Base-by-base conservation (phyloP, 2,888 invertebrate genomes). In the Coleophora flavipennella region DNA sequence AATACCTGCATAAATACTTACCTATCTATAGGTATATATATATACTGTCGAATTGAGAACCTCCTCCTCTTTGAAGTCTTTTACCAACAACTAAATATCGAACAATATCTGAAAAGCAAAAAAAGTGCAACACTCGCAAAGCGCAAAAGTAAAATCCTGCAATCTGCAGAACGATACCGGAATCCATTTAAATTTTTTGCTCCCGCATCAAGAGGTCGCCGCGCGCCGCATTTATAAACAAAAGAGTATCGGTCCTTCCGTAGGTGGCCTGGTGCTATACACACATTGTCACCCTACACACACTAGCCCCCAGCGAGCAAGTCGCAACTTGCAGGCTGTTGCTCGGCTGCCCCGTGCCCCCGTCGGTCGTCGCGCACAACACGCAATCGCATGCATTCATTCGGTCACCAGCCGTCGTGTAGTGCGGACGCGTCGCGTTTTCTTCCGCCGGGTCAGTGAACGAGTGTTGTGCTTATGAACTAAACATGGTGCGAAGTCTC, bases 401-500 rank as follows among this genome's bases (percentile, higher is more conserved):
- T 80, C 79, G 77, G 67, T 62, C 69, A 71, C 67, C 68, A 59
- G 59, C 64, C 68, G 69, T 53, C 62, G 66, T 43, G 47, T 52
- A 45, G 67, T 49, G 67, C 62, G 73, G 56, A 64, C 68, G 79
- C 68, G 60, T 53, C 61, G 62, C 55, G 52, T 45, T 45, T 46
- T 43, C 48, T 42, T 25, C 42, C 39, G 55, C 20, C 62, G 57
- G 62, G 67, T 69, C 53, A 72, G 81, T 79, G 80, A 69, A 68
- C 71, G 72, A 71, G 79, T 78, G 74, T 73, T 72, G 77, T 70
- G 72, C 64, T 56, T 67, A 75, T 80, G 81, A 70, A 79, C 79
- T 61, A 59, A 87, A 84, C 67, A 94, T 94, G 94, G 94, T 94
- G 78, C 92, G 94, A 58, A 94, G 93, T 85, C 85, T 94, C 65